Percentiles rank a stretch among this genome's conserved stretches.
Conservation (phyloP, 2,888 invertebrate genomes). For the Latrodectus hesperus region DNA sequence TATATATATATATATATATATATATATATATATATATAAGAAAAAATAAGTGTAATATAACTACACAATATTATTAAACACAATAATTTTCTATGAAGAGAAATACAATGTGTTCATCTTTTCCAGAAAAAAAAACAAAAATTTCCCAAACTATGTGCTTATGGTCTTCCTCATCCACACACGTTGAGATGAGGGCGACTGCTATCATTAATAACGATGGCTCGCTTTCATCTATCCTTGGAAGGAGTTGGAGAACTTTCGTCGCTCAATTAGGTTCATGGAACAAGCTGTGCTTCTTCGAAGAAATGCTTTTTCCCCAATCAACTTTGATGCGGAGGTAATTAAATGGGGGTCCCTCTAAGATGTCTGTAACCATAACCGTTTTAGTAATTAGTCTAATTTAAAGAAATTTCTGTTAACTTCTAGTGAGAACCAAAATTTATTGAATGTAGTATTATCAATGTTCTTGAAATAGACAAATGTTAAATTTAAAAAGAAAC, state of each 20-base stretch:
- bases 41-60: too few relatives aligned
- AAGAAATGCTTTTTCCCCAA: conserved; percentile 19
- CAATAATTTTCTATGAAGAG: too few relatives aligned
- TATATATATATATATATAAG: too few relatives aligned
- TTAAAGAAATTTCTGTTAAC: conserved; percentile 16
- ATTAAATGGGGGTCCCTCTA: conserved; percentile 28
- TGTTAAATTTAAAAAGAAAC: too few relatives aligned
- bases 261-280: conserved; percentile 40
- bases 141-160: too few relatives aligned
- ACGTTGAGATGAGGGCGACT: conserved; percentile 7
- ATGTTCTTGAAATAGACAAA: too few relatives aligned
- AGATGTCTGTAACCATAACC: conserved; percentile 5
- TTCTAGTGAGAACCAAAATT: too few relatives aligned
- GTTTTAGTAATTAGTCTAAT: conserved; percentile 40
- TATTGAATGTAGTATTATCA: too few relatives aligned
- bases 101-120: too few relatives aligned
- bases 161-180: background rate
- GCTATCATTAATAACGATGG: conserved; percentile 35
- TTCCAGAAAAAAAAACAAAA: too few relatives aligned
- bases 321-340: conserved; percentile 47
- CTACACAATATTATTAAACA: too few relatives aligned
- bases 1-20: too few relatives aligned
- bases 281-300: conserved; percentile 12
- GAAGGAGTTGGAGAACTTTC: conserved; percentile 38
- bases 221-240: background rate